These are phyloP conservation scores for Esox niger DNA, from an alignment of 2,113 vertebrate species.

Conservation along the genomic window DNA sequence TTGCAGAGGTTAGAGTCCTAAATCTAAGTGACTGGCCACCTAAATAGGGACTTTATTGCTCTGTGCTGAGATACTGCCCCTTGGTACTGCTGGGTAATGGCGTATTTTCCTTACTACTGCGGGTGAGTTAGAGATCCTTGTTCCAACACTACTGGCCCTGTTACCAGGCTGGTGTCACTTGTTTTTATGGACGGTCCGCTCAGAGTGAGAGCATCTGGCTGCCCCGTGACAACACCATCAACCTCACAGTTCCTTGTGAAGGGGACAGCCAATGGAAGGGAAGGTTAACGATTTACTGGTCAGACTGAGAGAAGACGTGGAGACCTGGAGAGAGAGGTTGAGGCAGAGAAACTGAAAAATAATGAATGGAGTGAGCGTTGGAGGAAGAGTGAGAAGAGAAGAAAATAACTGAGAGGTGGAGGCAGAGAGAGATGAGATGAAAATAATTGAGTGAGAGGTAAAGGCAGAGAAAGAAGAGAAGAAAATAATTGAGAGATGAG, in stretches of 20 bases:
- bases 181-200: constrained; percentile 23
- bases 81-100: constrained; percentile 27
- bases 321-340: too few relatives aligned
- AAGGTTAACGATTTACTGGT: too few relatives aligned
- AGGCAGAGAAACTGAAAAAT: too few relatives aligned
- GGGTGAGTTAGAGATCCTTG: constrained; percentile 39
- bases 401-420: too few relatives aligned
- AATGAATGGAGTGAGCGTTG: too few relatives aligned
- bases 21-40: constrained; percentile 20
- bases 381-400: too few relatives aligned
- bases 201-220: constrained; percentile 23
- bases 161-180: constrained; percentile 15
- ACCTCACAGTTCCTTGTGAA: not conserved
- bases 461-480: too few relatives aligned
- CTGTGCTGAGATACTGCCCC: constrained; percentile 15
- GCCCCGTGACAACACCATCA: not conserved
- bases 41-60: constrained; percentile 11
- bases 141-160: constrained; percentile 8
- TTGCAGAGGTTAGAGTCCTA: constrained; percentile 13
- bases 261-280: too few relatives aligned
- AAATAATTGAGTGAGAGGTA: too few relatives aligned
- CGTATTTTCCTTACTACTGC: constrained; percentile 26
- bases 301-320: too few relatives aligned
- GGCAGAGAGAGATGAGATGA: too few relatives aligned
- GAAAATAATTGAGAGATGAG: too few relatives aligned